Base-by-base conservation (phyloP, 2,888 invertebrate species). In the Acrobasis consociella region DNA sequence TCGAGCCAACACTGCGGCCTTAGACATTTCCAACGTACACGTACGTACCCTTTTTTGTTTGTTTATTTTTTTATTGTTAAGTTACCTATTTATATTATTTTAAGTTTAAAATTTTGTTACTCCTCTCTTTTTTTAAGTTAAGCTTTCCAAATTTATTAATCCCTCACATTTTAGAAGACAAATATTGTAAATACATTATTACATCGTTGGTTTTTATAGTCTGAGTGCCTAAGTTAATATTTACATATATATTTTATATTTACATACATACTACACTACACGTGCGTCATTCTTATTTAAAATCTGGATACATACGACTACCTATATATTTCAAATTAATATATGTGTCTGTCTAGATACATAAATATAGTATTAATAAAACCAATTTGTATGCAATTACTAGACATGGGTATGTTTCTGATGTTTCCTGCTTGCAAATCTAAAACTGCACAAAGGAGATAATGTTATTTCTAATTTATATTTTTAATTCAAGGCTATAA, bases 1-100 rank as follows among this genome's bases (percentile, higher is more conserved):
- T 89, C 87, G 83, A 89, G 84, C 85, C 88, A 87, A 86, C 85
- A 85, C 81, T 89, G 87, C 82, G 87, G 83, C 87, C 86, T 92
- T 86, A 90, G 81, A 88, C 88, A 88, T 81, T 91, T 91, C 81
- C 86, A 85, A 84, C 72, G 82, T 80, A 85, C 82, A 89, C 88
- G 93, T 93, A 93, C 78, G 93, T 93, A 92, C 86, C 79, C 80
- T 86, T 85, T 84, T 87, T 86, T 76, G 77, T 83, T 86, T 83
- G 75, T 76, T 76, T 81, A 76, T 69, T 77, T 79, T 76, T 75
- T 69, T 81, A 76, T 69, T 77, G 79, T 76, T 75, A 69, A 69
- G 67, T 74, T 70, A n/a, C n/a, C n/a, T n/a, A 70, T 67, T 74
- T 73, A 53, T 71, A 63, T 69, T 70, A 69, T 68, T 72, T 69